Evolutionary conservation across 2,797 vertebrate species (phyloP).

Genomic region (Sebastes itinus): DNA sequence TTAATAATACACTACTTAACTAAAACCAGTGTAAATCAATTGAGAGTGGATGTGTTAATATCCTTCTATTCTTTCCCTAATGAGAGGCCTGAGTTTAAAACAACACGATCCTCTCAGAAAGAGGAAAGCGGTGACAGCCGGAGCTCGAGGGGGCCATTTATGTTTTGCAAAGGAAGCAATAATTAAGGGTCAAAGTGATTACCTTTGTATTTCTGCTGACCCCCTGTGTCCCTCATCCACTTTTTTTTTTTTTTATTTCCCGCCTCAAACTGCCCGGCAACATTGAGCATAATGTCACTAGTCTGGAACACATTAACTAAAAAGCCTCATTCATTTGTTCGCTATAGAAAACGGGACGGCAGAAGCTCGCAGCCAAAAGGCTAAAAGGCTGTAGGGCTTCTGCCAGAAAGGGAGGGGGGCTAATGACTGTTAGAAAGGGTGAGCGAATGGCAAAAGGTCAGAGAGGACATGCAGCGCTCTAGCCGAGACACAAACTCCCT

Average conservation of each 20-base stretch:
- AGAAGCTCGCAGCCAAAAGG: slow-evolving; percentile 56
- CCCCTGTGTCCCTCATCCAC: slow-evolving; percentile 42
- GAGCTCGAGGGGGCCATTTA: slow-evolving; percentile 42
- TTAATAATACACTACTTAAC: background rate
- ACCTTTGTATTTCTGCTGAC: slow-evolving; percentile 73
- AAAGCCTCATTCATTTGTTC: slow-evolving; percentile 60
- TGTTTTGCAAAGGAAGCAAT: slow-evolving; percentile 77
- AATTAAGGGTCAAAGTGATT: slow-evolving; percentile 80
- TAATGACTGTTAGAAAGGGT: slow-evolving; percentile 32
- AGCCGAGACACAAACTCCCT: slow-evolving; percentile 16
- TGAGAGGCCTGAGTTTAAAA: slow-evolving; percentile 46
- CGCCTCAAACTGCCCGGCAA: slow-evolving; percentile 25
- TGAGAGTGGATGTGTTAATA: slow-evolving; percentile 20
- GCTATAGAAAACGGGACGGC: slow-evolving; percentile 44
- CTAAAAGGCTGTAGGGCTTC: slow-evolving; percentile 37
- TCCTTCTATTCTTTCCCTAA: slow-evolving; percentile 47
- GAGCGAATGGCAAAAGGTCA: slow-evolving; percentile 72
- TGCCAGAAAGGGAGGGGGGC: slow-evolving; percentile 25
- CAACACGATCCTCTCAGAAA: slow-evolving; percentile 45
- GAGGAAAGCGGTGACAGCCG: slow-evolving; percentile 52
- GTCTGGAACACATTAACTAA: slow-evolving; percentile 77
- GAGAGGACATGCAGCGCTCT: slow-evolving; percentile 31
- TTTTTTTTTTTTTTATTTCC: slow-evolving; percentile 32
- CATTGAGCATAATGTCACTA: slow-evolving; percentile 44
- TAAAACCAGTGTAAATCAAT: background rate